Percentiles rank a stretch among this genome's conserved stretches.
Conservation (phyloP, 2,113 vertebrate species). For the Ramphastos sulfuratus region DNA sequence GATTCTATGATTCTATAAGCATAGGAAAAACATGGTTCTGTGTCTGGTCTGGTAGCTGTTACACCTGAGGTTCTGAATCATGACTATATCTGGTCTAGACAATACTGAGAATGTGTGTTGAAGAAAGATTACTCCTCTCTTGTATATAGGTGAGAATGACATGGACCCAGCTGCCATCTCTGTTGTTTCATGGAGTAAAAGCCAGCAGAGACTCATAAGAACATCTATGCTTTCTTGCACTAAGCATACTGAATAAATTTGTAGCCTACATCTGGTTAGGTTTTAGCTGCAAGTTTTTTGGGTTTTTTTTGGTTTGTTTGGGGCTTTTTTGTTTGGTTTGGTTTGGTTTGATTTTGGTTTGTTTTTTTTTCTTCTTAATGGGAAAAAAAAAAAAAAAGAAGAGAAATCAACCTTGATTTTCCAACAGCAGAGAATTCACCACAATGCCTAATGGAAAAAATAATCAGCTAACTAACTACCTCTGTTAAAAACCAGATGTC, state of each 20-base stretch:
- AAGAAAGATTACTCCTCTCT: neutral
- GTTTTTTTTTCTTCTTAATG: neutral
- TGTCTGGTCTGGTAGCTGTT: neutral
- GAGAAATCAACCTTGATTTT: neutral
- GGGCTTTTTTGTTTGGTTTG: neutral
- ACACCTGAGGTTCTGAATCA: neutral
- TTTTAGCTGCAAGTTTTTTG: neutral
- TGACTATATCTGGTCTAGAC: neutral
- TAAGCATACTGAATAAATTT: neutral
- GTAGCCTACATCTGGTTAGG: neutral
- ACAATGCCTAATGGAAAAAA: neutral
- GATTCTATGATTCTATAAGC: neutral
- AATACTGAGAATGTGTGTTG: neutral
- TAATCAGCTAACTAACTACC: neutral
- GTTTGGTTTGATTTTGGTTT: too few relatives aligned
- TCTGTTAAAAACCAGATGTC: too few relatives aligned
- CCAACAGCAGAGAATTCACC: neutral
- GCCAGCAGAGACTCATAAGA: neutral
- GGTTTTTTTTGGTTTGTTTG: too few relatives aligned
- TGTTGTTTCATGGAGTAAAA: neutral
- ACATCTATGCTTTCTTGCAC: neutral
- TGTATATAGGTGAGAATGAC: neutral
- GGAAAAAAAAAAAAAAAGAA: neutral
- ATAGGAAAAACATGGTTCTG: neutral
- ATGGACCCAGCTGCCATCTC: rapidly evolving